Evolutionary conservation across 1,140 invertebrate genomes (phyloP), one percentile per base, ranked within the genome.

Genomic region (Zaprionus gabonicus): DNA sequence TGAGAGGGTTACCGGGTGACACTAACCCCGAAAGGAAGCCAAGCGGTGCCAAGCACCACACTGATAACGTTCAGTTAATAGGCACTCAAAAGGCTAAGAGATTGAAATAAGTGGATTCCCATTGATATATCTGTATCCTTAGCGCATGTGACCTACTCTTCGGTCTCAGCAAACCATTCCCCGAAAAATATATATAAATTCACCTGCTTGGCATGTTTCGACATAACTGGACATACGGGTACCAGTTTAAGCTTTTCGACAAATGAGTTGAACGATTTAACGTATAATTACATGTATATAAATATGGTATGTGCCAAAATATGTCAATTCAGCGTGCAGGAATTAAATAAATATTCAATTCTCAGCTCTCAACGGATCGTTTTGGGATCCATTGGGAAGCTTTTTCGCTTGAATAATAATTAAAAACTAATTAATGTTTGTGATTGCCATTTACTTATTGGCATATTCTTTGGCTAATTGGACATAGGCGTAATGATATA

Each of bases 21-120:
- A 59, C 38, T 69, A 69, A 69, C 69, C 74, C 74, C 63, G 67
- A 80, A 80, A 72, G 46, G 46, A 76, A 73, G 53, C 63, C 77
- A 73, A 64, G 74, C 74, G 71, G 41, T 64, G 41, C 31, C 59
- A 49, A 53, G 56, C 41, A 53, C 68, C 57, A 46, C 44, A 28
- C 53, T 76, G 64, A 79, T 79, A 71, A 76, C 41, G 12, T 27
- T 27, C 60, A 58, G 38, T 41, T 67, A 71, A 76, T 71, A 55
- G 25, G 27, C 20, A 55, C 3, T n/a, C 6, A 20, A 51, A 76
- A 76, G 73, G 73, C 34, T 59, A 5, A 41, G 13, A 59, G 12
- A 67, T 59, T 38, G 20, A 53, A 53, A 67, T 66, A 57, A 38
- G 27, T 15, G 23, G 44, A 46, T 9, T 46, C 41, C n/a, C 20